Evolutionary conservation across 2,113 vertebrate species (phyloP), one percentile per base, ranked within the genome.

Genomic region (Butorides virescens): DNA sequence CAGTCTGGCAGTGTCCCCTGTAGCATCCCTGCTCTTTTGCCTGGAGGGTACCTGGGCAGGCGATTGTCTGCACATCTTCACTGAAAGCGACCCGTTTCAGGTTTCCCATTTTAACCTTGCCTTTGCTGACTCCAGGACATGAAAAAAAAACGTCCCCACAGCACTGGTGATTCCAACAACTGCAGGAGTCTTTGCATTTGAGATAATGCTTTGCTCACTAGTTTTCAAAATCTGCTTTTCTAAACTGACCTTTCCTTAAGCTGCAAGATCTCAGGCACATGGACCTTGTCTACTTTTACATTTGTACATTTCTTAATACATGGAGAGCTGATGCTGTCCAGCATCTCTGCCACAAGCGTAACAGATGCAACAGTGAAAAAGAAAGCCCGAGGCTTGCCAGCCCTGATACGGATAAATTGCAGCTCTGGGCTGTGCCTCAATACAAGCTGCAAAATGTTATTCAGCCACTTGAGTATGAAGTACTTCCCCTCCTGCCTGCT

Each of bases 381-480:
- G 72, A 76, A 95, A 61, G 19, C 7, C 83, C 11, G 49, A 44
- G 13, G 8, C 10, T 37, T 89, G 34, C 70, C 36, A 77, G 55
- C 37, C 72, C 29, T 70, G 75, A 53, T 49, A 61, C 0, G 0
- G 58, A 62, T 65, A 79, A 85, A 88, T 20, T 88, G 49, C 23
- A 76, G 15, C 46, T 83, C 79, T 58, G 71, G 55, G 10, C 42
- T 39, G 21, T 75, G 65, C 37, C 72, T 92, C 79, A 62, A 2
- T 42, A 50, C 26, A 86, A 74, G 46, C 34, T 91, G 59, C 37
- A 95, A 88, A 95, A 91, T 47, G 10, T 88, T 93, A 86, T 88
- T 93, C 67, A 93, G 32, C 30, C 63, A 73, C 86, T 86, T 83
- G 59, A 73, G 29, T 66, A 66, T 70, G 63, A 95, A 95, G 78